Evolutionary conservation across 2,888 invertebrate genomes (phyloP), one percentile per base, ranked within the genome.

Genomic region (Diaphora mendica): DNA sequence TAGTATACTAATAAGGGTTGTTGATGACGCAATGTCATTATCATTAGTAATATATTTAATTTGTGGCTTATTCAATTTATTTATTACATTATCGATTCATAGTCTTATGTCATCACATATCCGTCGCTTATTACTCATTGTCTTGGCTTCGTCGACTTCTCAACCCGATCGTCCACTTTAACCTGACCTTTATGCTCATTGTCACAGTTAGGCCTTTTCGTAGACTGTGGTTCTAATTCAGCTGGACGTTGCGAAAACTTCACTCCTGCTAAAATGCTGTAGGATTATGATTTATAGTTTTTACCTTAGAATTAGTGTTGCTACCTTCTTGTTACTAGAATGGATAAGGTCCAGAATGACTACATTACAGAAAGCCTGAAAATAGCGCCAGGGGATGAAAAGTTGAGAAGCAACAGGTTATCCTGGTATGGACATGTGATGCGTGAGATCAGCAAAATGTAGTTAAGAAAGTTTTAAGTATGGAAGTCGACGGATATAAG

Each of bases 101-200:
- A 75, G 75, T 78, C 79, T 82, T 84, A 78, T 79, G 79, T 83
- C 59, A 62, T 85, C 82, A 84, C 80, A 79, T 80, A n/a, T n/a
- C 76, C 80, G 83, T 83, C 80, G 76, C 75, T 86, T 87, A 88
- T 89, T 87, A 90, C 82, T 86, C 87, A 88, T 88, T 90, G 89
- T 90, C 85, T 87, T 74, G 80, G 77, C 83, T 82, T 82, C 80
- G 79, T 83, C 81, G 84, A 84, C 87, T 85, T 82, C 80, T 83
- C 83, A 84, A 86, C 82, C 79, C 79, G 80, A 79, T 72, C 77
- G 78, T 75, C 88, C 86, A 88, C 72, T 80, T 78, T 82, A 84
- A 73, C 72, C 71, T 84, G 89, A 86, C 84, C 87, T 86, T 82
- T 78, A 78, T 76, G 73, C 72, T 79, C 75, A 80, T 81, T 84